These are phyloP conservation scores for Diorhabda sublineata DNA, from an alignment of 1,140 invertebrate species.

Conservation along the genomic window DNA sequence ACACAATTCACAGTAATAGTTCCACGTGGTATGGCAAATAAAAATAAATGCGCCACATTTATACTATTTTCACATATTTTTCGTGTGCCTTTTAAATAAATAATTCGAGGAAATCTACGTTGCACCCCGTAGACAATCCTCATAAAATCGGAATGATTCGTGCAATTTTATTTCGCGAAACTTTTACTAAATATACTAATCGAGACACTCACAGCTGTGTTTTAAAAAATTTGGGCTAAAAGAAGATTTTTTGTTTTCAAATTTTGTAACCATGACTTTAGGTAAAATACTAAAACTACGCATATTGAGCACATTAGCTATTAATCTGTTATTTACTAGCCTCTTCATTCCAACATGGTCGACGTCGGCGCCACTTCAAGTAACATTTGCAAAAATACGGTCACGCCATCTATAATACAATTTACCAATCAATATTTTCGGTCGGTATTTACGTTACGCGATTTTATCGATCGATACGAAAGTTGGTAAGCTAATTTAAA, in stretches of 20 bases:
- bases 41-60: constrained; percentile 14
- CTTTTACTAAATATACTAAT: constrained; percentile 5
- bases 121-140: constrained; percentile 26
- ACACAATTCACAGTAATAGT: constrained; percentile 20
- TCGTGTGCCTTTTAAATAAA: too few relatives aligned
- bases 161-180: constrained; percentile 24
- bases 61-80: background rate
- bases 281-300: background rate
- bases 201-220: constrained; percentile 7
- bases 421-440: too few relatives aligned
- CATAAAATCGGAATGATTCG: constrained; percentile 25
- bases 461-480: too few relatives aligned
- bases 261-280: background rate
- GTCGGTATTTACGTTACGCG: too few relatives aligned
- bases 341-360: constrained; percentile 54
- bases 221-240: constrained; percentile 8
- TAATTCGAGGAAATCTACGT: constrained; percentile 17
- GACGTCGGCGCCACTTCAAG: constrained; percentile 88
- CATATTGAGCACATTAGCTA: constrained; percentile 7
- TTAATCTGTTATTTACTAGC: background rate
- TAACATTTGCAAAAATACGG: constrained; percentile 84
- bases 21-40: constrained; percentile 21
- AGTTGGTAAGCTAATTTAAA: too few relatives aligned
- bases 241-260: background rate
- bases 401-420: constrained; percentile 70